Percentiles rank a stretch among this genome's conserved stretches.
phyloP scores from a whole-genome alignment of 2,113 vertebrate species.

The Psophia crepitans region DNA sequence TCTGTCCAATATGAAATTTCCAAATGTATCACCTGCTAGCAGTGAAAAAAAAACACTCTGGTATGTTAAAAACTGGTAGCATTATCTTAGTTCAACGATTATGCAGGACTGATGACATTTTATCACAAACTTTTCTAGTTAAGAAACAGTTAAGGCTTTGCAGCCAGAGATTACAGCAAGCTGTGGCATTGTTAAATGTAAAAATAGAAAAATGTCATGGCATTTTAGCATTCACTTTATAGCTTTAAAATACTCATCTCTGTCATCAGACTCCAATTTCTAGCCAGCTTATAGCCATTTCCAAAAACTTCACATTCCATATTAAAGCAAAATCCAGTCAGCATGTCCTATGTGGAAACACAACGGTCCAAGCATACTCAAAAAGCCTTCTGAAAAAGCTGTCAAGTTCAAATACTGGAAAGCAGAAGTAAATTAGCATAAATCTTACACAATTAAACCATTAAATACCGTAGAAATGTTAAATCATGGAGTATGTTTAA shows the following conservation, averaged over 20 bases:
- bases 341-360: background rate
- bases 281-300: background rate
- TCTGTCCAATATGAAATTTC: background rate
- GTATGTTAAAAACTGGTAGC: background rate
- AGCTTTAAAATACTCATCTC: background rate
- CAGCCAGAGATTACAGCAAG: background rate
- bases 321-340: background rate
- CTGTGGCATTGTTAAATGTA: background rate
- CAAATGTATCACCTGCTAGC: background rate
- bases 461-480: background rate
- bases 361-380: background rate
- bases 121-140: background rate
- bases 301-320: background rate
- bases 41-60: background rate
- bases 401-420: background rate
- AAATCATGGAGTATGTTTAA: background rate
- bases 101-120: background rate
- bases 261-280: background rate
- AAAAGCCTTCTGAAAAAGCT: background rate
- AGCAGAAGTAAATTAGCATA: background rate
- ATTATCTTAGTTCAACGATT: background rate
- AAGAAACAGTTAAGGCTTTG: background rate
- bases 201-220: background rate
- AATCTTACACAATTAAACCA: background rate
- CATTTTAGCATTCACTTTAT: background rate